Evolutionary conservation across 2,888 invertebrate genomes (phyloP), one percentile per base, ranked within the genome.

Genomic region (Sericinus montela): DNA sequence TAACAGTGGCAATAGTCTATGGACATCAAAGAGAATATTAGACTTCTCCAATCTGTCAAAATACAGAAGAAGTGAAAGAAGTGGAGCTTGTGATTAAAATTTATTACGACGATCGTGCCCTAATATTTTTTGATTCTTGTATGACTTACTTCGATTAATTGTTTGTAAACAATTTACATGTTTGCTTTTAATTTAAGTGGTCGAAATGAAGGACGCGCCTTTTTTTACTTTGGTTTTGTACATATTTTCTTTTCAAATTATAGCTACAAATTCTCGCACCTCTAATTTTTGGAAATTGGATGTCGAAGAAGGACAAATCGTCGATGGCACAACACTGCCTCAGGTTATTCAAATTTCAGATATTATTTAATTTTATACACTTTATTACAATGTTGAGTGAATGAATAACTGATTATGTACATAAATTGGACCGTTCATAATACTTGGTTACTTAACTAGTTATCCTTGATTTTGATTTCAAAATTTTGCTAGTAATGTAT

Each of bases 261-360:
- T 94, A 65, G 78, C 79, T 50, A 94, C 93, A 58, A 96, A 95
- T 83, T 95, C 96, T 30, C 91, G 94, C 61, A 94, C 95, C 13
- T 95, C 95, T 45, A 94, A 93, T 63, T 90, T 95, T 72, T 97
- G 96, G 96, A 93, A 93, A 82, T 83, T 97, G 53, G 95, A 93
- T 75, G 85, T 91, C 43, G 94, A 95, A 64, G 93, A 92, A 71
- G 94, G 93, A 45, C 93, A 93, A 82, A 93, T 95, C 52, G 91
- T 94, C 52, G 93, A 93, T 66, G 92, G 90, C 39, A 91, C 80
- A 62, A 90, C 87, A 54, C 80, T 91, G 67, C 77, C 90, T 53
- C 90, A 91, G 79, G 89, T 91, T 59, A 78, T 85, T 79, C 51
- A 65, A 35, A 60, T 61, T 59, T 64, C 52, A 57, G 59, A 47